Base-by-base conservation (phyloP, 1,140 invertebrate species). In the Hirudo medicinalis region DNA sequence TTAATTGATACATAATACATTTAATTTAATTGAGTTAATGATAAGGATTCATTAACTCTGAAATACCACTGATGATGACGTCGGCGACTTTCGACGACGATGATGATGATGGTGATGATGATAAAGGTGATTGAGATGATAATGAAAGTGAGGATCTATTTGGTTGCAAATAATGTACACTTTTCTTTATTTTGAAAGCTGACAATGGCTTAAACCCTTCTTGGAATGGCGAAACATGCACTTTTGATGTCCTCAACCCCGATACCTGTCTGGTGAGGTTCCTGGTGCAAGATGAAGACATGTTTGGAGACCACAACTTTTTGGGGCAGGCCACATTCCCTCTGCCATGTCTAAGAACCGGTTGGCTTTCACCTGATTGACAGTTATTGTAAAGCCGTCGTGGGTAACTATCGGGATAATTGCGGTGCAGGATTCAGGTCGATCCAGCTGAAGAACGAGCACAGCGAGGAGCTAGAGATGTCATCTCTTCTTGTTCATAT, bases 191-290 rank as follows among this genome's bases (percentile, higher is more conserved):
- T 17, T 49, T 17, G 43, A 49, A 49, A 93, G 91, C 87, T 77
- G 94, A 97, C 78, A 98, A 99, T 85, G 96, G 95, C 25, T 88
- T 98, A 66, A 97, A 97, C 85, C 96, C 96, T 0, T 85, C 91
- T 55, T 99, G 95, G 94, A 85, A 91, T 78, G 43, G 43, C 15
- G 92, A 95, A 81, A 86, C 85, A 0, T 91, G 89, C 82, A 88
- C 90, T 73, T 97, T 97, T 81, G 87, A 89, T 60, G 86, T 99
- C n/a, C 79, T 83, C 13, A 94, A 92, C 85, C 91, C 94, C 0
- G 86, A 93, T 67, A 86, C 96, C 78, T 91, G 94, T 0, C 81
- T 99, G 17, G 81, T 99, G 29, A 84, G 94, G 72, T 97, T 99
- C 80, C 86, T 90, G 49, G 91, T 98, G 0, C 89, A 94, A 80